Base-by-base conservation (phyloP, 23 tunicate genomes). In the Halocynthia roretzi region DNA sequence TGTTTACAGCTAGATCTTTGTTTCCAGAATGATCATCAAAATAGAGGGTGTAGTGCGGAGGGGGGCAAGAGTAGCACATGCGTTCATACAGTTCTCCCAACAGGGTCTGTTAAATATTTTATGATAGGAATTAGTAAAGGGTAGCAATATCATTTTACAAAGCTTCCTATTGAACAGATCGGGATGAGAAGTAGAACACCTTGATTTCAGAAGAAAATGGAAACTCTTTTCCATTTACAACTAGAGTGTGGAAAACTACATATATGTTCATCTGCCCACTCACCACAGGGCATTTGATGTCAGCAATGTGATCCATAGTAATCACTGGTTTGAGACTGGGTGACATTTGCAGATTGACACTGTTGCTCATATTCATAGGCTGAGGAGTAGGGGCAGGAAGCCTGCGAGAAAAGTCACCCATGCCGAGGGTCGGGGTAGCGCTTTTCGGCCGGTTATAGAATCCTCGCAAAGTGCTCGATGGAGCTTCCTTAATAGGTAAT, bases 241-340 rank as follows among this genome's bases (percentile, higher is more conserved):
- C 61, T 48, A 12, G 10, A 15, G n/a, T 12, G 18, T 23, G 60
- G 10, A 76, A 17, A 50, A n/a, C 72, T 58, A 2, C 48, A 19
- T 14, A 9, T 52, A 50, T 17, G 44, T 31, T 31, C 44, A 31
- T 31, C 44, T 31, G 44, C 44, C 12, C 50, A 61, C 97, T 76
- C 62, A 92, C 98, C 81, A 92, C 92, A 20, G 98, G 98, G 62
- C 93, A 86, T 75, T 92, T 71, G 18, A 92, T 92, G 55, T 82
- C 83, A 40, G 98, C 82, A 62, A 92, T 82, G 53, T 92, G 93
- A 48, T 92, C 92, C 76, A 92, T 53, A 8, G 87, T 86, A 12
- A 77, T 72, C 61, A 86, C 92, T 20, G 98, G 98, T 15, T 56
- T 72, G 65, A 65, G 61, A 40, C 50, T 69, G 15, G 52, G 11